A percentile compares a stretch with the other conserved stretches of the same genome.
Evolutionary conservation across 1,140 invertebrate species (phyloP).

Genomic region (Holcopasites calliopsidis): DNA sequence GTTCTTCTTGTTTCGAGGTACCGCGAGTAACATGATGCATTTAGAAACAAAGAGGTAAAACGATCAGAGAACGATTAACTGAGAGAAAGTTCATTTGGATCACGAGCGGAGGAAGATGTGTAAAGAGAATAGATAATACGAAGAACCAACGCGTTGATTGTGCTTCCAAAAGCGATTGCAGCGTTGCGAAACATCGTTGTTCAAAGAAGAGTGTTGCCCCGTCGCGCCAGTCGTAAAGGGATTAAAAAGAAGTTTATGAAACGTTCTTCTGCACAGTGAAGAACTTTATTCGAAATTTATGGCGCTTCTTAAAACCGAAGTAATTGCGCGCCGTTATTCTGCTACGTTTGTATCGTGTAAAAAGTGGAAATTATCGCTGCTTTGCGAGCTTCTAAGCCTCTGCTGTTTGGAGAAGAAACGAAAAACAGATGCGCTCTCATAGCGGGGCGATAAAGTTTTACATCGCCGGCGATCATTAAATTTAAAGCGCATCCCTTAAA

Average conservation of each 20-base stretch:
- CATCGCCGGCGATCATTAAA: slow-evolving; percentile 45
- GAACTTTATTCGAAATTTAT: neutral
- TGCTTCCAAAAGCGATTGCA: neutral
- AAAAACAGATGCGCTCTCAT: neutral
- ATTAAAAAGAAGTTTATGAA: neutral
- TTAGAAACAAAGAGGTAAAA: slow-evolving; percentile 3
- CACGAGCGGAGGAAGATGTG: too few species aligned
- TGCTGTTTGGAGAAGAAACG: neutral
- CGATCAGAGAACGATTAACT: slow-evolving; percentile 6
- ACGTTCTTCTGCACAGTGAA: neutral
- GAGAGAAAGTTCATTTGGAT: slow-evolving; percentile 9
- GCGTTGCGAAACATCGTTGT: neutral
- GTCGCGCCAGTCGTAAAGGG: neutral
- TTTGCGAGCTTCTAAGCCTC: neutral
- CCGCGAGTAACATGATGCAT: neutral
- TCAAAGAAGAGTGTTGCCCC: neutral
- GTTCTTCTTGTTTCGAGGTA: slow-evolving; percentile 12
- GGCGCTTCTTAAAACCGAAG: neutral
- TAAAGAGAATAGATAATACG: too few species aligned
- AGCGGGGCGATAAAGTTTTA: slow-evolving; percentile 37
- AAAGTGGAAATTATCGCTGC: neutral
- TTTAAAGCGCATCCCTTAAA: slow-evolving; percentile 38
- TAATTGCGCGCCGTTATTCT: neutral
- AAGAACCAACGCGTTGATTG: neutral
- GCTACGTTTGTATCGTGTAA: neutral